phyloP scores from a whole-genome alignment of 2,888 invertebrate genomes.

The Pyrrhia umbra region DNA sequence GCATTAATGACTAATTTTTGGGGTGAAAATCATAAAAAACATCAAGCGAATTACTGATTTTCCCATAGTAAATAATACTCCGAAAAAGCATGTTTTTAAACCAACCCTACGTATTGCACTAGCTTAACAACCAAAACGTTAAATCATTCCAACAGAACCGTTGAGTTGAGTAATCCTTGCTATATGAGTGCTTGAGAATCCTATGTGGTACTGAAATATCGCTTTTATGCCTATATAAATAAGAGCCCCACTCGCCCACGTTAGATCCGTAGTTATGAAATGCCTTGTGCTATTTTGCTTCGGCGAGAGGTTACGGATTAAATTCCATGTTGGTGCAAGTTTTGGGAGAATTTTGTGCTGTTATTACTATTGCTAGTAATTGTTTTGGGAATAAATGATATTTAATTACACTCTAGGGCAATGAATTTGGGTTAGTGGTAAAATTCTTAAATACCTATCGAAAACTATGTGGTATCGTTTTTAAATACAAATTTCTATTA shows the following conservation, averaged over 20 bases:
- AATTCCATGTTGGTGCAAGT: constrained; percentile 69
- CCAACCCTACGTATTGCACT: constrained; percentile 42
- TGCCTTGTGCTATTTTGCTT: constrained; percentile 74
- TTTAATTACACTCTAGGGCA: not conserved
- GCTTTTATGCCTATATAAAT: constrained; percentile 55
- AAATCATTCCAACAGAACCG: constrained; percentile 64
- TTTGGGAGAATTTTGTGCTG: constrained; percentile 39
- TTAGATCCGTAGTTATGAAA: constrained; percentile 75
- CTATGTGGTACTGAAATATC: constrained; percentile 50
- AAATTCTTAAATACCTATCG: not conserved
- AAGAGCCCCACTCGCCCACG: constrained; percentile 53
- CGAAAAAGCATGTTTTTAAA: constrained; percentile 6
- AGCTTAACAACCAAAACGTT: constrained; percentile 55
- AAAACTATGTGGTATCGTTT: no score
- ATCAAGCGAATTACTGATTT: not conserved
- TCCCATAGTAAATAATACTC: not conserved
- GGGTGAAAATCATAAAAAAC: not conserved
- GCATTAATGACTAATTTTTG: no score
- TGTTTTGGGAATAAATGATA: constrained; percentile 4
- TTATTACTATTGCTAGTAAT: not conserved
- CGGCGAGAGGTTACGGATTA: constrained; percentile 73
- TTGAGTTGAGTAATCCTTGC: constrained; percentile 64
- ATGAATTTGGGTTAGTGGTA: not conserved
- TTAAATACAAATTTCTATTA: not conserved
- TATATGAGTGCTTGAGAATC: constrained; percentile 57